These are phyloP conservation scores for Buteo buteo DNA, from an alignment of 2,113 vertebrate genomes.

Conservation along the genomic window DNA sequence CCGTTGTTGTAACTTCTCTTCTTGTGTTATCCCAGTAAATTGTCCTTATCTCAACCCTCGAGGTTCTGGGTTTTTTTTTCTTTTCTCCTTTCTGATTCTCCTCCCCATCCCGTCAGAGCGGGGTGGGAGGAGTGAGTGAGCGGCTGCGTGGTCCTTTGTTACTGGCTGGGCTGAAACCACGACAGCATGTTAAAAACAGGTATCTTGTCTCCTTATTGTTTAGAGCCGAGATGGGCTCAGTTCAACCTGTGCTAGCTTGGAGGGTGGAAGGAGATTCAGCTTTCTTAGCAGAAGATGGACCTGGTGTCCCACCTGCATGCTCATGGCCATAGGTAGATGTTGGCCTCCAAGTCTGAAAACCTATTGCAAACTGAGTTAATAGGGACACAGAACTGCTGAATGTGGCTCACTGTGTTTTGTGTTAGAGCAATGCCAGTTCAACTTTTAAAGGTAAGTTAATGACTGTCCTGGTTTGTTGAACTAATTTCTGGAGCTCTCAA, in stretches of 20 bases:
- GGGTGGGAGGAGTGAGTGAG: too few species aligned
- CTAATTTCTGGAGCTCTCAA: background rate
- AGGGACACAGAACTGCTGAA: background rate
- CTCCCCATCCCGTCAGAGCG: too few species aligned
- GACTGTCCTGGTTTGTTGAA: background rate
- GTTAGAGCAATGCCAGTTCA: background rate
- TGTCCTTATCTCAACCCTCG: too few species aligned
- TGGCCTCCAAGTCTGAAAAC: background rate
- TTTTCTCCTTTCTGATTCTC: too few species aligned
- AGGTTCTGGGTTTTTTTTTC: too few species aligned
- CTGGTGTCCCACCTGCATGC: background rate
- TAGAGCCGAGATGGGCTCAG: background rate
- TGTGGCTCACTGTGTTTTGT: background rate
- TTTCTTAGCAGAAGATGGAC: background rate
- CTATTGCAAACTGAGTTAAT: background rate
- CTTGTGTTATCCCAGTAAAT: too few species aligned
- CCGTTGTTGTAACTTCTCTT: too few species aligned
- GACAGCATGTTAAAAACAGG: background rate
- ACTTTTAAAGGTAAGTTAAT: background rate
- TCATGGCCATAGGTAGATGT: background rate
- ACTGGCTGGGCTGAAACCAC: too few species aligned
- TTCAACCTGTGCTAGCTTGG: background rate
- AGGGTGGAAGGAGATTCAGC: background rate
- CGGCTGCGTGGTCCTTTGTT: too few species aligned
- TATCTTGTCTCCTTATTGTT: accelerated